A percentile compares a stretch with the other conserved stretches of the same genome.
Evolutionary conservation across 2,113 vertebrate genomes (phyloP).

Genomic region (Cololabis saira): DNA sequence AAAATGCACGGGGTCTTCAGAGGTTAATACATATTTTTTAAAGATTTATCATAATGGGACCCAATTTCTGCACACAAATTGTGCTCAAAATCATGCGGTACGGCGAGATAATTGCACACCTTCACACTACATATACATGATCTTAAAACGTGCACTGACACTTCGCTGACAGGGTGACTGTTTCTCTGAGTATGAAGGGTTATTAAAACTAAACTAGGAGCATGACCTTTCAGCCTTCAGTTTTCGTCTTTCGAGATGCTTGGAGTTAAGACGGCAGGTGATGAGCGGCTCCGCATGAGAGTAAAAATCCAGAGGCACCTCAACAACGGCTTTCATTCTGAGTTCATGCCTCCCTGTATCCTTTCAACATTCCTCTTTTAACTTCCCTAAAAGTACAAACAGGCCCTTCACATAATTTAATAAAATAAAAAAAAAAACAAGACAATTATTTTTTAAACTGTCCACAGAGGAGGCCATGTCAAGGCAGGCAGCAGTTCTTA

Average conservation of each 20-base stretch:
- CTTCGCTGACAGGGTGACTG: constrained; percentile 36
- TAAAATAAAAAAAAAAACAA: neutral
- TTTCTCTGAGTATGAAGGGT: constrained; percentile 32
- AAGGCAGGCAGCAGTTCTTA: constrained; percentile 23
- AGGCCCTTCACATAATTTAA: constrained; percentile 1
- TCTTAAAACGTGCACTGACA: constrained; percentile 23
- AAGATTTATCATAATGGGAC: too few species aligned
- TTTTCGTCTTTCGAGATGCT: constrained; percentile 53
- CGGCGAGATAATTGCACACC: neutral
- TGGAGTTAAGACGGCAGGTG: constrained; percentile 39
- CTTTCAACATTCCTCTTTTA: neutral
- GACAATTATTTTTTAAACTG: constrained; percentile 1
- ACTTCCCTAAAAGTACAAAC: constrained; percentile 6
- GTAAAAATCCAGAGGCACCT: constrained; percentile 17
- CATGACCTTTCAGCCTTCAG: constrained; percentile 19
- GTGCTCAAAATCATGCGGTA: neutral
- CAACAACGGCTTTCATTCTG: neutral
- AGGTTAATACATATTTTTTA: too few species aligned
- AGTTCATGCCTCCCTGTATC: neutral
- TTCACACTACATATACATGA: neutral
- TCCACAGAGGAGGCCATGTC: constrained; percentile 20
- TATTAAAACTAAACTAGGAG: constrained; percentile 19
- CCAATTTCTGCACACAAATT: neutral
- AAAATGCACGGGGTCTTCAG: too few species aligned
- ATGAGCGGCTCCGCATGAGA: constrained; percentile 9